A percentile compares a stretch with the other conserved stretches of the same genome.
Conservation (phyloP, 2,113 vertebrate species). For the Arothron firmamentum region DNA sequence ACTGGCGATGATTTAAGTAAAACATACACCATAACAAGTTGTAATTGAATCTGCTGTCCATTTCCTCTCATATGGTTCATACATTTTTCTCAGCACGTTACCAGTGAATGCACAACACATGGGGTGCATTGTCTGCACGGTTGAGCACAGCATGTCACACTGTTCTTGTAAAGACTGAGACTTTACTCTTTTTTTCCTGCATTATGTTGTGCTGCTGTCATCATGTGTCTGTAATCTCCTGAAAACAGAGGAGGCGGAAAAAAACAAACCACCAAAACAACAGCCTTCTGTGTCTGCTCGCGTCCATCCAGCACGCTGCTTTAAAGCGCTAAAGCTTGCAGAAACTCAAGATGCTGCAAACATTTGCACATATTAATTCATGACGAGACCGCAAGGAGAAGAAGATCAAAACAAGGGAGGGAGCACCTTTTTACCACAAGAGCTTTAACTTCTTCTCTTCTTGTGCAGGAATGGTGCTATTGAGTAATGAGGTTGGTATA, state of each 20-base stretch:
- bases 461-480: slow-evolving; percentile 28
- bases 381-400: slow-evolving; percentile 18
- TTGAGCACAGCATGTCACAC: not conserved
- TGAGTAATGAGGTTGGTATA: slow-evolving; percentile 20
- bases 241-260: slow-evolving; percentile 9
- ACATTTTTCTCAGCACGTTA: slow-evolving; percentile 9
- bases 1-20: no score
- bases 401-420: slow-evolving; percentile 22
- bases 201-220: slow-evolving; percentile 40
- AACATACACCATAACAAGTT: not conserved
- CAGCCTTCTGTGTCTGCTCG: slow-evolving; percentile 4
- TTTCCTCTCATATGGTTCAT: not conserved
- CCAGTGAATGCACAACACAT: not conserved
- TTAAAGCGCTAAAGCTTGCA: slow-evolving; percentile 33
- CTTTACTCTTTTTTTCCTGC: slow-evolving; percentile 18
- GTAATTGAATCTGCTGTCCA: not conserved
- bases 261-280: not conserved
- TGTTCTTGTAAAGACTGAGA: slow-evolving; percentile 12
- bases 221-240: slow-evolving; percentile 36
- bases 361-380: slow-evolving; percentile 50
- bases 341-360: slow-evolving; percentile 7
- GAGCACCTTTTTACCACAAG: slow-evolving; percentile 11
- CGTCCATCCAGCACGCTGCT: slow-evolving; percentile 15
- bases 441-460: slow-evolving; percentile 25
- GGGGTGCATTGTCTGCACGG: slow-evolving; percentile 2